These are phyloP conservation scores for Temnothorax ravouxi DNA, from an alignment of 2,888 invertebrate genomes.

Conservation along the genomic window DNA sequence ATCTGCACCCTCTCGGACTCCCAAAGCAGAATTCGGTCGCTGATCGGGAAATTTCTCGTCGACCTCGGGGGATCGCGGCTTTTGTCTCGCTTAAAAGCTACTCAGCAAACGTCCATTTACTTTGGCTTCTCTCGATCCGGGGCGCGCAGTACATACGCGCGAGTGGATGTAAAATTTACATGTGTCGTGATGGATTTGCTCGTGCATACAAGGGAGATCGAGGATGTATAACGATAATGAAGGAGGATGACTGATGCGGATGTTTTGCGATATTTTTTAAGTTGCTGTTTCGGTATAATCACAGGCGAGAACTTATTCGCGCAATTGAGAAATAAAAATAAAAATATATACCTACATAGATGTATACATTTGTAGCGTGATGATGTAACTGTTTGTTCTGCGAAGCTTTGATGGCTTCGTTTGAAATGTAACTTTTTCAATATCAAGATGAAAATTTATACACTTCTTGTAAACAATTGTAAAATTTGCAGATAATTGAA, in stretches of 20 bases:
- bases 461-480: neutral
- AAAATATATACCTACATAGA: too few species aligned
- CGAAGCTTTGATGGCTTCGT: neutral
- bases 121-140: conserved; percentile 51
- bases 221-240: conserved; percentile 31
- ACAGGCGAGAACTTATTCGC: conserved; percentile 19
- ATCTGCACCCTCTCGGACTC: neutral
- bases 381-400: neutral
- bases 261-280: conserved; percentile 51
- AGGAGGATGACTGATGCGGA: neutral
- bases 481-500: neutral
- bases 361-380: too few species aligned
- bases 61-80: conserved; percentile 22
- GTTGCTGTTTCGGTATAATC: conserved; percentile 21
- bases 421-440: neutral
- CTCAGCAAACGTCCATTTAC: conserved; percentile 68
- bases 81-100: conserved; percentile 63
- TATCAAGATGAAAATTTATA: neutral
- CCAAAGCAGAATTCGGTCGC: conserved; percentile 33
- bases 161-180: neutral
- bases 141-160: conserved; percentile 7
- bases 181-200: conserved; percentile 7
- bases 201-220: conserved; percentile 9
- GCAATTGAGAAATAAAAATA: conserved; percentile 3
- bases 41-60: conserved; percentile 30